Conservation (phyloP, 2,888 invertebrate genomes). For the Helicoverpa assulta region DNA sequence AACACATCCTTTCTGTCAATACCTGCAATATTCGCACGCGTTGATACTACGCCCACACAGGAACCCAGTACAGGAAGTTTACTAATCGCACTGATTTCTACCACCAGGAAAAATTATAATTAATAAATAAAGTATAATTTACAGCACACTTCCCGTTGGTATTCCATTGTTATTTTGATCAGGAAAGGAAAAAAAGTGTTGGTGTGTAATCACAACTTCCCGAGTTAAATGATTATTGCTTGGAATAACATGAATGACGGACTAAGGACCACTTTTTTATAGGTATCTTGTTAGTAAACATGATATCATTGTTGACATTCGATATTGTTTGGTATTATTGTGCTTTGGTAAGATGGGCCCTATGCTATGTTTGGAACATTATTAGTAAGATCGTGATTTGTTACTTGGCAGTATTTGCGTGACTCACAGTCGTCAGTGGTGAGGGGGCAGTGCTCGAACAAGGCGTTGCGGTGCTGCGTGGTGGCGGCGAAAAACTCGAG, state of each 20-base stretch:
- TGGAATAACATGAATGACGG: no score
- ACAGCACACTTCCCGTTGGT: conserved; percentile 19
- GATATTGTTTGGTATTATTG: not conserved
- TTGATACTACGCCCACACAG: not conserved
- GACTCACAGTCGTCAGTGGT: conserved; percentile 93
- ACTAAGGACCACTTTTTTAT: no score
- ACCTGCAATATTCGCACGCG: conserved; percentile 72
- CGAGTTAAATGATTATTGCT: conserved; percentile 16
- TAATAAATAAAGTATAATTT: conserved; percentile 6
- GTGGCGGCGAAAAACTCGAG: conserved; percentile 93
- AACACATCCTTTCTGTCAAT: conserved; percentile 89
- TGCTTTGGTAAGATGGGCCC: not conserved
- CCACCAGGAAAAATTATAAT: conserved; percentile 8
- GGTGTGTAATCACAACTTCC: conserved; percentile 14
- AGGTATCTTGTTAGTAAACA: not conserved
- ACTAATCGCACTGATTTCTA: conserved; percentile 13
- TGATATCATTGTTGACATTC: not conserved
- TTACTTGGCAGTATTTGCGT: not conserved
- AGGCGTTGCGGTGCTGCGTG: conserved; percentile 92
- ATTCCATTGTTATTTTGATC: conserved; percentile 28
- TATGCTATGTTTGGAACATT: not conserved
- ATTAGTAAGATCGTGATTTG: no score
- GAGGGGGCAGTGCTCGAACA: conserved; percentile 94
- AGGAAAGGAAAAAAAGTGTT: conserved; percentile 35
- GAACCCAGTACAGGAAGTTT: not conserved